Conservation (phyloP, 1,140 invertebrate species). For the Metaphire vulgaris region DNA sequence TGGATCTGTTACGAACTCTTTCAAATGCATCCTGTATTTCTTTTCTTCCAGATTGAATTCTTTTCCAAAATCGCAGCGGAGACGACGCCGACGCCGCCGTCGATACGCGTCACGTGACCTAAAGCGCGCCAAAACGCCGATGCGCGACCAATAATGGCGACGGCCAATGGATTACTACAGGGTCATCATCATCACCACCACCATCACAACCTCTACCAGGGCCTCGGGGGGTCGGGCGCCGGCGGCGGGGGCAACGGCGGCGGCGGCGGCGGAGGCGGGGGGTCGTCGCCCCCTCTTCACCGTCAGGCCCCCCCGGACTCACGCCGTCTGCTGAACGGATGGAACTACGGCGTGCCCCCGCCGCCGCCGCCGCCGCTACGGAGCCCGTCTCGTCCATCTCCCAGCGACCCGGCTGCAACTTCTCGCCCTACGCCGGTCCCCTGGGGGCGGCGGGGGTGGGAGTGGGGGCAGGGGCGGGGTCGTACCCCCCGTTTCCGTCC, state of each 20-base stretch:
- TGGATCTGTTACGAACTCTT: too few relatives aligned
- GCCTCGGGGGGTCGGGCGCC: background rate
- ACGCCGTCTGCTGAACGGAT: slow-evolving; percentile 17
- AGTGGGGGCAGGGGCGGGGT: background rate
- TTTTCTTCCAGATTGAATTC: too few relatives aligned
- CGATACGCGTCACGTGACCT: too few relatives aligned
- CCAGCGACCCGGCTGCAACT: slow-evolving; percentile 12
- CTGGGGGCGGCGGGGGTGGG: background rate
- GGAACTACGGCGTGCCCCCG: slow-evolving; percentile 9
- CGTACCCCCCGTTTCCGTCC: background rate
- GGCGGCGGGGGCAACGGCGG: too few relatives aligned
- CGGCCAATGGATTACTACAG: background rate
- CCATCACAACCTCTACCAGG: background rate
- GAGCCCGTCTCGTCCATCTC: background rate
- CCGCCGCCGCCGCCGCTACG: background rate
- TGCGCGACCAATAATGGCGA: background rate
- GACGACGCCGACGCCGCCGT: too few relatives aligned
- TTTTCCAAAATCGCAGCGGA: too few relatives aligned
- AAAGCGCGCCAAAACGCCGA: too few relatives aligned
- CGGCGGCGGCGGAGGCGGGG: too few relatives aligned
- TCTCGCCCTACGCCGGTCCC: slow-evolving; percentile 3
- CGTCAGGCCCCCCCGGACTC: slow-evolving; percentile 5
- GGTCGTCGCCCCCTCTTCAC: background rate
- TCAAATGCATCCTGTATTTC: too few relatives aligned
- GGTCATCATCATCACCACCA: too few relatives aligned